A percentile compares a stretch with the other conserved stretches of the same genome.
phyloP scores from a whole-genome alignment of 2,797 vertebrate species.

The Pangasius mekongensis region DNA sequence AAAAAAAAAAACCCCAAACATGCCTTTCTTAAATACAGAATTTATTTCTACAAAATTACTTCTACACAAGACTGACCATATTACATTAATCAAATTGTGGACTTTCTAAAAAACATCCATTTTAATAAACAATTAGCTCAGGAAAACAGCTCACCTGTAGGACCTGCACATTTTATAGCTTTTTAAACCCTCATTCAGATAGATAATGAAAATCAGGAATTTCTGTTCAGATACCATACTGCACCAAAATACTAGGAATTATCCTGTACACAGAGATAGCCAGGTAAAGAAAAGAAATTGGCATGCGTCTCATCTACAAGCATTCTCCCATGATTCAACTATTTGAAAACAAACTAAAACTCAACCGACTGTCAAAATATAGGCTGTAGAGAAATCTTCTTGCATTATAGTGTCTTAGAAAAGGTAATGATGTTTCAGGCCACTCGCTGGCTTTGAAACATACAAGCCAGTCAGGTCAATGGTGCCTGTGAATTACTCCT shows the following conservation, averaged over 20 bases:
- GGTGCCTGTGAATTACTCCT: slow-evolving; percentile 53
- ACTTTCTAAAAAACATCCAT: neutral
- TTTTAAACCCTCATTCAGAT: neutral
- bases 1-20: too few species aligned
- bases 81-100: neutral
- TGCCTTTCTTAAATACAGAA: neutral
- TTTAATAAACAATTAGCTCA: neutral
- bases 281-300: too few species aligned
- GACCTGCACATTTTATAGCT: neutral
- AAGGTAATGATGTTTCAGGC: slow-evolving; percentile 10
- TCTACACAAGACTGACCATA: neutral
- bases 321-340: neutral
- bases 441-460: slow-evolving; percentile 4
- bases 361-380: neutral
- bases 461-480: slow-evolving; percentile 38
- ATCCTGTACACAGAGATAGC: neutral
- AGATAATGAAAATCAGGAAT: neutral
- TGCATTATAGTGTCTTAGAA: neutral
- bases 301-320: neutral
- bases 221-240: neutral
- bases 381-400: neutral
- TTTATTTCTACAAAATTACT: neutral
- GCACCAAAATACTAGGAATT: neutral
- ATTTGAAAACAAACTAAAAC: neutral
- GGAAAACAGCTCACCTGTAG: neutral